Conservation (phyloP, 2,113 vertebrate species). For the Eupsittula cactorum region DNA sequence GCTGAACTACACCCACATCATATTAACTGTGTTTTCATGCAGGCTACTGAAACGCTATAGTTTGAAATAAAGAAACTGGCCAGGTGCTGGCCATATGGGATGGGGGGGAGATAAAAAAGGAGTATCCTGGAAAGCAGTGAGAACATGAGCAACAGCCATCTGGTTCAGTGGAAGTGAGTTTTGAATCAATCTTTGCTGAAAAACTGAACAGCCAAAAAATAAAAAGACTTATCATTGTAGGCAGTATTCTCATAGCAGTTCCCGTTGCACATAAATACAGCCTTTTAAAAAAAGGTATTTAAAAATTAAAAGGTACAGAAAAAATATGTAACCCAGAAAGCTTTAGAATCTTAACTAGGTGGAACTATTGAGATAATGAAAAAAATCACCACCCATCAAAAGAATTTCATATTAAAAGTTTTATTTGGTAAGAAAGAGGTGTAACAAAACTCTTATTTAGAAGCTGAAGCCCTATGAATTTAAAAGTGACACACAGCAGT, state of each 20-base stretch:
- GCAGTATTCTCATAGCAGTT: background rate
- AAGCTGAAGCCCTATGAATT: background rate
- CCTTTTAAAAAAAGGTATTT: background rate
- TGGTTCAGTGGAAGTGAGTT: background rate
- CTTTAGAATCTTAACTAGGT: background rate
- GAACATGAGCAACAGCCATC: background rate
- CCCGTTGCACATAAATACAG: background rate
- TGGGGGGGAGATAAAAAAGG: accelerated
- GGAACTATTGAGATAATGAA: background rate
- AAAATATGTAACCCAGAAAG: background rate
- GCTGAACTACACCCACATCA: background rate
- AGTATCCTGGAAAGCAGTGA: background rate
- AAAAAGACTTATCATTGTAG: background rate
- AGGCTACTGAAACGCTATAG: background rate
- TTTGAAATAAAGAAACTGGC: background rate
- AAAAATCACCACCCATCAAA: background rate
- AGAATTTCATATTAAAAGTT: background rate
- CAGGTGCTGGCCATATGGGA: background rate
- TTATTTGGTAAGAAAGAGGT: background rate
- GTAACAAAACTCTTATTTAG: background rate
- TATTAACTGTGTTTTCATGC: background rate
- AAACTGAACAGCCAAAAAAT: background rate
- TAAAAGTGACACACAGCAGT: background rate
- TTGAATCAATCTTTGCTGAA: background rate
- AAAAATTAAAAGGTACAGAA: background rate